Evolutionary conservation across 2,113 vertebrate species (phyloP), one percentile per base, ranked within the genome.

Genomic region (Forbesichthys papilliferus): DNA sequence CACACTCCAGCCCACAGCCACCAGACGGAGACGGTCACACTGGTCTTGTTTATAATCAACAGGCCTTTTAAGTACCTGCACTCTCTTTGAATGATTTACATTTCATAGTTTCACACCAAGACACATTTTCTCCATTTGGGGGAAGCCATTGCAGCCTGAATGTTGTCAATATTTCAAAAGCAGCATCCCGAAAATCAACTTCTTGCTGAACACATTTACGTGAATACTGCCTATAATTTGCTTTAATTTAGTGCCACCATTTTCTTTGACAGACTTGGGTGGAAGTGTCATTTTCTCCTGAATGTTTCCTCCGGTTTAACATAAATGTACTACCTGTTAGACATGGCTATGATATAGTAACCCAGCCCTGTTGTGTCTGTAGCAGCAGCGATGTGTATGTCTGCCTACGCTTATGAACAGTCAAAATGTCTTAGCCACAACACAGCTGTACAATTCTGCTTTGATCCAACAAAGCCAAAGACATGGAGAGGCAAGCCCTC

Each of bases 21-120:
- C 1, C 56, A 11, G 77, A 74, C 79, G 20, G 83, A 81, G 77
- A 86, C 65, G 61, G 42, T n/a, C 76, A 84, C 51, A 69, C 61
- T 7, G 11, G 65, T 66, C 64, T 88, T 0, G 67, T 89, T 89
- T 73, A 89, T 86, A 90, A 88, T 90, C 83, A 90, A 76, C 74
- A 70, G 51, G 76, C 86, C 27, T 74, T 81, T 82, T 51, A 80
- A 87, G 87, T 76, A 70, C 67, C 63, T 69, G 51, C 57, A 14
- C 7, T 42, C 36, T 6, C 36, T 42, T 42, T 42, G 4, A 42
- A 27, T 27, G 4, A 42, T 42, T 42, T 8, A 42, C 36, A 8
- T 42, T 42, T 42, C 5, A 42, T 42, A 42, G 36, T 42, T 42
- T 42, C 36, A 42, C 36, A 42, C 36, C 36, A 6, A 42, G 4